Evolutionary conservation across 2,888 invertebrate species (phyloP), one percentile per base, ranked within the genome.

Genomic region (Eupsilia transversa): DNA sequence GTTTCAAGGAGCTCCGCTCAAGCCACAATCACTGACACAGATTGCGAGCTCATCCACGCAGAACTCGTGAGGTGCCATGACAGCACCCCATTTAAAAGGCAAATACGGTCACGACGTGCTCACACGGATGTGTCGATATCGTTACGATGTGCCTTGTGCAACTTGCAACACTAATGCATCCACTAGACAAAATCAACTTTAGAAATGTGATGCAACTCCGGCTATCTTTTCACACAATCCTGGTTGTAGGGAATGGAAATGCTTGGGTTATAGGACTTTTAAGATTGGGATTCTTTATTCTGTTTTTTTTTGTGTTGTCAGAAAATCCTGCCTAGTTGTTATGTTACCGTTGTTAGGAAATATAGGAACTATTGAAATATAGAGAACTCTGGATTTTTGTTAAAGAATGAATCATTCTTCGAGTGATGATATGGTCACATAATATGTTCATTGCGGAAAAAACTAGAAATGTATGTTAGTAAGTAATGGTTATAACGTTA

Each of bases 41-140:
- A 93, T 94, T 91, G 91, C 89, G 86, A 68, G 89, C 90, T 89
- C 93, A 93, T 94, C 94, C 92, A 93, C 92, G 93, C 92, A 93
- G 89, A 92, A 91, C 91, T 95, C 94, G 94, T 94, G 95, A 93
- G 93, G 88, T 89, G 92, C 91, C 92, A 86, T 90, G 93, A 92
- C 93, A 93, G 91, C 91, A 90, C 85, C 90, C 92, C 90, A 94
- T 94, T 94, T 94, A 93, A 92, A 95, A 94, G 92, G 93, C 94
- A 94, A 95, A 94, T 94, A 91, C 91, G 92, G 93, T 94, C 95
- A 95, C 95, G 95, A 94, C 91, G 91, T 89, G 91, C 91, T 90
- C 89, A 91, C 90, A 88, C 92, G 89, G 90, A 91, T 90, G 89
- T 89, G 86, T 89, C 89, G 89, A 90, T 93, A 91, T 90, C 86